A percentile compares a stretch with the other conserved stretches of the same genome.
These are phyloP conservation scores for Tubiluchus corallicola DNA, from an alignment of 2,888 invertebrate genomes.

Conservation along the genomic window DNA sequence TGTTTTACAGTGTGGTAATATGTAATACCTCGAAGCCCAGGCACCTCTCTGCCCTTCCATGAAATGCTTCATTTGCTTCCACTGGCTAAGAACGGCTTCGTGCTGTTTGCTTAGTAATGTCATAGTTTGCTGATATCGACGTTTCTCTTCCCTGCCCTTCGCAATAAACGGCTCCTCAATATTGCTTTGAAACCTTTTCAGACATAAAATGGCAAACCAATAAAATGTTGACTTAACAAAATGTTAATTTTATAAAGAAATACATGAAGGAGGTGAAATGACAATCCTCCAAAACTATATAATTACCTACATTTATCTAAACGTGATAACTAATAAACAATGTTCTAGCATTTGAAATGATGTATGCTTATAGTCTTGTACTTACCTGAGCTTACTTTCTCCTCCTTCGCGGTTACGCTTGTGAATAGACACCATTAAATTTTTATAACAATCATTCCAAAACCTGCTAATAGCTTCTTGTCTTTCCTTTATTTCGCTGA, in stretches of 20 bases:
- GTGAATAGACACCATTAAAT: slow-evolving; percentile 38
- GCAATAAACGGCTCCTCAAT: slow-evolving; percentile 36
- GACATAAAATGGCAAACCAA: too few relatives aligned
- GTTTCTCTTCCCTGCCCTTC: slow-evolving; percentile 35
- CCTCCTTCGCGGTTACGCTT: slow-evolving; percentile 36
- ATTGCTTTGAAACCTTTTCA: slow-evolving; percentile 29
- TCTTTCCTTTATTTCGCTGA: slow-evolving; percentile 12
- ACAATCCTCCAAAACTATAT: too few relatives aligned
- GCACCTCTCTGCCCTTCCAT: slow-evolving; percentile 33
- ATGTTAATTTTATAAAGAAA: too few relatives aligned
- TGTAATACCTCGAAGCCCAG: slow-evolving; percentile 24
- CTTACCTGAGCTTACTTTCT: slow-evolving; percentile 36
- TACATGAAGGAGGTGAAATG: too few relatives aligned
- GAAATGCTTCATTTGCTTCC: slow-evolving; percentile 38
- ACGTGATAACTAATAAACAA: too few relatives aligned
- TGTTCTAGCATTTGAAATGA: too few relatives aligned
- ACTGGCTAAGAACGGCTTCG: slow-evolving; percentile 34
- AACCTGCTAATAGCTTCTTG: slow-evolving; percentile 33
- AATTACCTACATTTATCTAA: too few relatives aligned
- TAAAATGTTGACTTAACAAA: too few relatives aligned
- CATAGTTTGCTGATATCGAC: slow-evolving; percentile 33
- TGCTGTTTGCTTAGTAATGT: slow-evolving; percentile 32
- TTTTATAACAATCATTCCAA: slow-evolving; percentile 42
- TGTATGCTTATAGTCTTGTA: too few relatives aligned
- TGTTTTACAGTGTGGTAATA: too few relatives aligned